A percentile compares a stretch with the other conserved stretches of the same genome.
Evolutionary conservation across 2,113 vertebrate genomes (phyloP).

Genomic region (Stercorarius parasiticus): DNA sequence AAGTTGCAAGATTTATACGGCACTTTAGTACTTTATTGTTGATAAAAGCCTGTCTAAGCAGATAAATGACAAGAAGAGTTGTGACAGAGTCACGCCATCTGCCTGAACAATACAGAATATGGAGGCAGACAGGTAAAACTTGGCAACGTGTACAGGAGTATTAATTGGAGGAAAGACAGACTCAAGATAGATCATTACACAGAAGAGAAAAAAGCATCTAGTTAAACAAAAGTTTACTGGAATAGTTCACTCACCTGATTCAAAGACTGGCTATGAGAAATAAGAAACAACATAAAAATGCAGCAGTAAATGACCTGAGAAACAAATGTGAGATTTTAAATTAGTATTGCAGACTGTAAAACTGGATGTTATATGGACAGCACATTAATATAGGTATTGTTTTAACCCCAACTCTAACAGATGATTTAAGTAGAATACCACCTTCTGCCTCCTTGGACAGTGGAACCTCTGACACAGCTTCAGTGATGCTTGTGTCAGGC

Average conservation of each 20-base stretch:
- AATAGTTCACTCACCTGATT: background rate
- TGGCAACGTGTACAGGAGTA: background rate
- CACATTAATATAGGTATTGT: background rate
- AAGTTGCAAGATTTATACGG: background rate
- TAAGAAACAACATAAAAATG: background rate
- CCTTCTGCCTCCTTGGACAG: background rate
- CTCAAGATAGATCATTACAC: rapidly evolving
- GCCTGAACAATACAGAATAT: background rate
- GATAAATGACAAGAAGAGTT: background rate
- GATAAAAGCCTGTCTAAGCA: background rate
- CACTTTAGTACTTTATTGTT: background rate
- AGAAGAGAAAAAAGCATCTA: background rate
- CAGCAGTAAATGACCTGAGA: background rate
- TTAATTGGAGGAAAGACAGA: background rate
- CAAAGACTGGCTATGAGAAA: background rate
- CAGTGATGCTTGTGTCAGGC: background rate
- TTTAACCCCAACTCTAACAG: background rate
- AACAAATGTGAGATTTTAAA: background rate
- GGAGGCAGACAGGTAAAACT: background rate
- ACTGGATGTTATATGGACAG: background rate
- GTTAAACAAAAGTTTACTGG: background rate
- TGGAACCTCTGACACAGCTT: background rate
- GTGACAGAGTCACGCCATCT: background rate
- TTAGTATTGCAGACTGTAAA: background rate
- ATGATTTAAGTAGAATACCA: background rate